Base-by-base conservation (phyloP, 2,797 vertebrate genomes). In the Momotus momota region DNA sequence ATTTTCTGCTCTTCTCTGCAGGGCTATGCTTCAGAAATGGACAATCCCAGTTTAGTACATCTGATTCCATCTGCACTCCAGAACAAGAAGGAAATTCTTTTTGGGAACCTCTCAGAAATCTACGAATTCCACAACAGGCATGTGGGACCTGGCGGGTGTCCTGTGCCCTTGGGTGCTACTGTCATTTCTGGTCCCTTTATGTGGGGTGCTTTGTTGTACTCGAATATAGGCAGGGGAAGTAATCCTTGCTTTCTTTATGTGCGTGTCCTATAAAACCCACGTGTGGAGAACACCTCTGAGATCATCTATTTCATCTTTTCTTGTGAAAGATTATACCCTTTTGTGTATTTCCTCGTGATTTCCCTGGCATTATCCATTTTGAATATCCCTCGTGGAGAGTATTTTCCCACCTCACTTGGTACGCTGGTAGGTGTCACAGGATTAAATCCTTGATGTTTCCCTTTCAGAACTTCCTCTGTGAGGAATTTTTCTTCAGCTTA, bases 101-200 rank as follows among this genome's bases (percentile, higher is more conserved):
- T 99, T 84, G 99, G 99, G 31, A 99, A 99, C 94, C 98, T 99
- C 66, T 98, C 98, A 31, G 99, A 99, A 97, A 99, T 99, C 87
- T 99, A 99, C 7, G 98, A 99, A 66, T 99, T 99, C 96, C 99
- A 99, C 95, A 99, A 99, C 98, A 99, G 98, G 99, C 98, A 98
- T 0, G 48, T 91, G 67, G n/a, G 64, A 92, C n/a, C 51, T 65
- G 58, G 22, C 4, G 4, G 33, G 25, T 69, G 33, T 60, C 55
- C 67, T 72, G 27, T 1, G 8, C 48, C 45, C 54, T 79, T 0
- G 5, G 20, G 26, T 61, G 72, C 61, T 62, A 5, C 62, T n/a
- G 38, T 58, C 26, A 13, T n/a, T 12, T 62, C 70, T 67, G 6
- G 29, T 79, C 26, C 35, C 29, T 79, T 77, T 22, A 19, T 29